These are phyloP conservation scores for Microctonus brassicae DNA, from an alignment of 2,888 invertebrate genomes.

Conservation along the genomic window DNA sequence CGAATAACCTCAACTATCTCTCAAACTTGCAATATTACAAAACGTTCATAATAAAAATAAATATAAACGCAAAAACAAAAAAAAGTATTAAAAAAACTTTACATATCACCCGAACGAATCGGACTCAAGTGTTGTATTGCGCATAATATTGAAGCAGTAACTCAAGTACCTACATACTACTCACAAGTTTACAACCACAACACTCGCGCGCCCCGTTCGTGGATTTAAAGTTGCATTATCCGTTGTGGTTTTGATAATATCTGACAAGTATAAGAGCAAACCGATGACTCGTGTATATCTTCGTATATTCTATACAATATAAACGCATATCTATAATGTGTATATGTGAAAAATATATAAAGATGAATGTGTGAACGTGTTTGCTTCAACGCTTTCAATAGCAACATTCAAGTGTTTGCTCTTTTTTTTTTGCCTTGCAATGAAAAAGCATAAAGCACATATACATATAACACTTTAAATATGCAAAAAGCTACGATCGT, in stretches of 20 bases:
- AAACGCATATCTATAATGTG: not conserved
- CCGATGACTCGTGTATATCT: slow-evolving; percentile 42
- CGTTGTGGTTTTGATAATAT: slow-evolving; percentile 44
- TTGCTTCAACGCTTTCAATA: not conserved
- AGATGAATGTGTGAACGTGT: not conserved
- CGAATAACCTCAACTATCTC: slow-evolving; percentile 23
- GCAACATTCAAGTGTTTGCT: not conserved
- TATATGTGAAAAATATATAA: slow-evolving; percentile 1
- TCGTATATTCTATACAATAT: too few relatives aligned
- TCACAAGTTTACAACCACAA: slow-evolving; percentile 28
- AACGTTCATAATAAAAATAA: not conserved
- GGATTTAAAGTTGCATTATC: slow-evolving; percentile 42
- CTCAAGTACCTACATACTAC: slow-evolving; percentile 20
- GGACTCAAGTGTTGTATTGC: slow-evolving; percentile 4
- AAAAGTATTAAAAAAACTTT: not conserved
- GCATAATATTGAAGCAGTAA: slow-evolving; percentile 20
- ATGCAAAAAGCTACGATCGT: not conserved
- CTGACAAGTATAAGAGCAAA: slow-evolving; percentile 46
- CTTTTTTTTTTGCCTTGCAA: slow-evolving; percentile 11
- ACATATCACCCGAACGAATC: not conserved
- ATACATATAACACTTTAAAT: not conserved
- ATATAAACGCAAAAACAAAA: too few relatives aligned
- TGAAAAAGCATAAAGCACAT: not conserved
- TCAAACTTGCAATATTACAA: not conserved
- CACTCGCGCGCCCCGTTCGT: slow-evolving; percentile 36